Evolutionary conservation across 2,797 vertebrate species (phyloP).

Genomic region (Lophius americanus): DNA sequence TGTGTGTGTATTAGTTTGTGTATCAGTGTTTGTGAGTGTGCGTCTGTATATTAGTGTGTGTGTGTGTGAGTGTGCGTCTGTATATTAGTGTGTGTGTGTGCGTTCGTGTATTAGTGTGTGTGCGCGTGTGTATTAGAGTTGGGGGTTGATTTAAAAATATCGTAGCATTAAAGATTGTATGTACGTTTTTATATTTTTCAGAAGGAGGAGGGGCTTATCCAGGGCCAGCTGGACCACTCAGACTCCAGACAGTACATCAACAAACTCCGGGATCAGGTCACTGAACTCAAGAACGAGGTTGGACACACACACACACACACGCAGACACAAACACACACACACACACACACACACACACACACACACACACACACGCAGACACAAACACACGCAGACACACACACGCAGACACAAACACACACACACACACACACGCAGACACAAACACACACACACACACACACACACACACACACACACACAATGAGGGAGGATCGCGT

Average conservation of each 20-base stretch:
- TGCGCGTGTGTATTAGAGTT: neutral
- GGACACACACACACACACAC: slow-evolving; percentile 13
- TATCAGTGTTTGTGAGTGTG: no score
- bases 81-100: no score
- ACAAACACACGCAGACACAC: slow-evolving; percentile 16
- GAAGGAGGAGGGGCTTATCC: slow-evolving; percentile 93
- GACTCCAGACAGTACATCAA: slow-evolving; percentile 95
- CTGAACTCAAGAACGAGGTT: slow-evolving; percentile 93
- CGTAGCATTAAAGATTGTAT: neutral
- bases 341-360: neutral
- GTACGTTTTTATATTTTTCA: slow-evolving; percentile 52
- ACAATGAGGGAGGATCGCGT: no score
- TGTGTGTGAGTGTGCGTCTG: neutral
- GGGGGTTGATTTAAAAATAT: neutral
- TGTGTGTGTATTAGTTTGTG: neutral
- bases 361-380: neutral
- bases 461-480: no score
- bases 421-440: slow-evolving; percentile 1
- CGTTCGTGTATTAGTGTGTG: neutral
- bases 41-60: neutral
- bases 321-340: slow-evolving; percentile 10
- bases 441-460: slow-evolving; percentile 12
- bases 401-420: neutral
- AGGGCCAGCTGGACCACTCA: slow-evolving; percentile 94
- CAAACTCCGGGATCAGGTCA: slow-evolving; percentile 91